phyloP scores from a whole-genome alignment of 2,797 vertebrate species.

The Enteromius treurensis region DNA sequence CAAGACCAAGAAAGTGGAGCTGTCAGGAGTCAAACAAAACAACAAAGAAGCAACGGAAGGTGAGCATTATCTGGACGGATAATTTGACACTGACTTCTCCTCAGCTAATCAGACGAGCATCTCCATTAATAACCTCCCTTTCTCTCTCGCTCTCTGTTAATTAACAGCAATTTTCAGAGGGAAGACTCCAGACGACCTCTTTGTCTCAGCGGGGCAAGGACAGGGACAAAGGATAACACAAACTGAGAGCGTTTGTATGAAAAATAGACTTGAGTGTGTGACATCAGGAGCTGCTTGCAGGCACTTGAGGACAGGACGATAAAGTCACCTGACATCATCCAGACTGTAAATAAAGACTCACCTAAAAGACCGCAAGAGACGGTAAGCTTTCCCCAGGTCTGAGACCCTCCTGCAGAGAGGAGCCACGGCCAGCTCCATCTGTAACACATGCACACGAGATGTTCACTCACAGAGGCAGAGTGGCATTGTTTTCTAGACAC shows the following conservation, averaged over 20 bases:
- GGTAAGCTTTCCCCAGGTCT: constrained; percentile 91
- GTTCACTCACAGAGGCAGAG: not conserved
- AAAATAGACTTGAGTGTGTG: not conserved
- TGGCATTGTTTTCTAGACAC: not conserved
- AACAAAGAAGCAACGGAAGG: not conserved
- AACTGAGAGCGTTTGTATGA: constrained; percentile 24
- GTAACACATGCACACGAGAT: constrained; percentile 52
- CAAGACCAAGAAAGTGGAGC: not conserved
- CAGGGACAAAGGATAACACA: not conserved
- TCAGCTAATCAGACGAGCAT: constrained; percentile 34
- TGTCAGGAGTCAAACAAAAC: not conserved
- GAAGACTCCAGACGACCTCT: constrained; percentile 31
- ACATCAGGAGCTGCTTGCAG: not conserved
- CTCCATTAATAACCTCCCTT: constrained; percentile 41
- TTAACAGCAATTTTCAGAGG: constrained; percentile 32
- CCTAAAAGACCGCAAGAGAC: constrained; percentile 95
- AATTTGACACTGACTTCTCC: constrained; percentile 32
- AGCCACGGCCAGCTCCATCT: constrained; percentile 97
- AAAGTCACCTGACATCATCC: constrained; percentile 31
- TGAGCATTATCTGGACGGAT: constrained; percentile 11
- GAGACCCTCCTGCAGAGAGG: constrained; percentile 93
- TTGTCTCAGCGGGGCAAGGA: constrained; percentile 14
- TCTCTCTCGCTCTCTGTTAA: constrained; percentile 29
- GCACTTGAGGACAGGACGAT: constrained; percentile 7
- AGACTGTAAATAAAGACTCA: constrained; percentile 64